phyloP scores from a whole-genome alignment of 2,888 invertebrate species.

The Brenthis daphne region DNA sequence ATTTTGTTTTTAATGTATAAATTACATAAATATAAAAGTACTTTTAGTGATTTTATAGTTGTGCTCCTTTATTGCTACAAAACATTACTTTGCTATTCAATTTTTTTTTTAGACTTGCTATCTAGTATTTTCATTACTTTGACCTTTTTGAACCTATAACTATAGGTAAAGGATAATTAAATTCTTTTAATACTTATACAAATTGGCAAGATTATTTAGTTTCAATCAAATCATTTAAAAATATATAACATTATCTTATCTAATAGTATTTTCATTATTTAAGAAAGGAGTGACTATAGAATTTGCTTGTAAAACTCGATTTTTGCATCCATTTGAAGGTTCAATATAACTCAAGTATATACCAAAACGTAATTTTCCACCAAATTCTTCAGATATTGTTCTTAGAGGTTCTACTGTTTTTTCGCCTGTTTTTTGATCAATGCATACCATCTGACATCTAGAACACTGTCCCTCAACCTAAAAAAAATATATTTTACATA shows the following conservation, averaged over 20 bases:
- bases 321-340: conserved; percentile 55
- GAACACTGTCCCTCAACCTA: conserved; percentile 91
- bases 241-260: neutral
- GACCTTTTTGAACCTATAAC: too few species aligned
- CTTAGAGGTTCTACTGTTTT: conserved; percentile 90
- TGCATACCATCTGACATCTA: conserved; percentile 97
- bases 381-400: conserved; percentile 87
- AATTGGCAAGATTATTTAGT: too few species aligned
- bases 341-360: conserved; percentile 85
- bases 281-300: conserved; percentile 51
- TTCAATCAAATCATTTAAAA: too few species aligned
- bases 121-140: too few species aligned
- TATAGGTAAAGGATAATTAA: too few species aligned
- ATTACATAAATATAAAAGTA: too few species aligned
- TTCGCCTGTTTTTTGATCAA: conserved; percentile 92
- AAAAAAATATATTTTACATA: conserved; percentile 31
- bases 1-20: too few species aligned
- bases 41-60: too few species aligned
- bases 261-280: neutral
- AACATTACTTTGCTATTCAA: too few species aligned
- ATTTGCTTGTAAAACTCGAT: conserved; percentile 50
- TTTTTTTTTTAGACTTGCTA: too few species aligned
- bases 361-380: conserved; percentile 91
- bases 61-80: too few species aligned
- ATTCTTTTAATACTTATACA: too few species aligned